A percentile compares a stretch with the other conserved stretches of the same genome.
Conservation (phyloP, 2,888 invertebrate species). For the Lasioglossum vierecki region DNA sequence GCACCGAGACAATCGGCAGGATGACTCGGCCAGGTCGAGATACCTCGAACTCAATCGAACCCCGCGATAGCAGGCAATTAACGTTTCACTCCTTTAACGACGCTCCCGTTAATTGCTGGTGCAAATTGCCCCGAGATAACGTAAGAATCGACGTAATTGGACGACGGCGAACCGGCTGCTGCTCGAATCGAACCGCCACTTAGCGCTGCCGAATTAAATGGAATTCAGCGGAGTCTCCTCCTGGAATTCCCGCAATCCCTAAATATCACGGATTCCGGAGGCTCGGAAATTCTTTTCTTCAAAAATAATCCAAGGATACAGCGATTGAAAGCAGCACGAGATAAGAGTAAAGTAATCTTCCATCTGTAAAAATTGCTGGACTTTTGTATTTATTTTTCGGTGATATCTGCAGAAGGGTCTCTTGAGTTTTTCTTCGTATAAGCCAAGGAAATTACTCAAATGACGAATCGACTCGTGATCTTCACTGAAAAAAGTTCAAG, state of each 20-base stretch:
- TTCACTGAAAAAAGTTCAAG: too few relatives aligned
- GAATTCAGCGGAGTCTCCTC: background rate
- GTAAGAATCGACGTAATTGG: conserved; percentile 9
- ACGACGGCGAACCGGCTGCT: background rate
- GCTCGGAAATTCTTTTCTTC: background rate
- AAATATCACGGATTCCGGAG: background rate
- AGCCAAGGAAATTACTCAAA: background rate
- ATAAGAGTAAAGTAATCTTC: background rate
- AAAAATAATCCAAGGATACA: background rate
- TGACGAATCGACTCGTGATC: background rate
- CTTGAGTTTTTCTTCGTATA: background rate
- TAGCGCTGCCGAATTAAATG: background rate
- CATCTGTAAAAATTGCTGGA: background rate
- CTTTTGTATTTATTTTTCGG: background rate
- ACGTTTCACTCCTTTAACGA: conserved; percentile 23
- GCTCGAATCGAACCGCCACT: conserved; percentile 1
- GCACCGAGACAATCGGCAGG: conserved; percentile 48
- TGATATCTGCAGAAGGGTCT: background rate
- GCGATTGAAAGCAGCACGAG: background rate
- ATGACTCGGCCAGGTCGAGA: conserved; percentile 36
- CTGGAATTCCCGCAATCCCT: background rate
- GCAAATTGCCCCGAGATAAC: conserved; percentile 18
- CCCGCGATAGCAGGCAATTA: conserved; percentile 3
- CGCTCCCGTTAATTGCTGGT: conserved; percentile 20
- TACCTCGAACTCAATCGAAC: conserved; percentile 49